Conservation (phyloP, 23 tunicate species). For the Trididemnum nubilum region DNA sequence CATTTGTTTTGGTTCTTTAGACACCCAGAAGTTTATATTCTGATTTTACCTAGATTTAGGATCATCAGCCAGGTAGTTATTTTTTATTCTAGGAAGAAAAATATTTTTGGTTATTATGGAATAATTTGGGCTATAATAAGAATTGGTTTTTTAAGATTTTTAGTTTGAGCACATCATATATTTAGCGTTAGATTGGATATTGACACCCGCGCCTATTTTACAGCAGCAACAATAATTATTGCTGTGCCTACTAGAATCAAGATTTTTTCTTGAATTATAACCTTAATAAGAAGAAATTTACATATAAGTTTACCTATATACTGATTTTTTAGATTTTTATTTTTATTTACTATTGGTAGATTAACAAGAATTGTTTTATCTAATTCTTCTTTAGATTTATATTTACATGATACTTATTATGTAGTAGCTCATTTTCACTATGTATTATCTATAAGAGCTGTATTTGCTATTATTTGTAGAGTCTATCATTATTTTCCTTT, state of each 20-base stretch:
- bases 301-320: neutral
- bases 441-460: conserved; percentile 36
- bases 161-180: conserved; percentile 40
- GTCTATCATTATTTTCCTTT: conserved; percentile 5
- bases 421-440: conserved; percentile 53
- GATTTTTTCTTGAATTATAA: conserved; percentile 12
- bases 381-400: conserved; percentile 6
- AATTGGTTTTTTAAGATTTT: conserved; percentile 35
- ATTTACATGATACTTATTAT: conserved; percentile 36
- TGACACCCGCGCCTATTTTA: conserved; percentile 42
- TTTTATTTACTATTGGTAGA: conserved; percentile 32
- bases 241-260: conserved; percentile 38
- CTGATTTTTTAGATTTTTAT: conserved; percentile 18
- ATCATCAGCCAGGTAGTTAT: conserved; percentile 21
- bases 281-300: neutral
- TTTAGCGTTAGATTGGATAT: conserved; percentile 24
- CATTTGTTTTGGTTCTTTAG: conserved; percentile 40
- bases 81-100: conserved; percentile 2
- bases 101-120: conserved; percentile 19
- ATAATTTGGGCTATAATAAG: conserved; percentile 25
- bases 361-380: conserved; percentile 30
- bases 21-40: conserved; percentile 39
- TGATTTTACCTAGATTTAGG: conserved; percentile 40
- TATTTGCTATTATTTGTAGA: conserved; percentile 22
- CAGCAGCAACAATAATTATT: conserved; percentile 33